Conservation (phyloP, 92 coral and sea anemone species). For the Montipora capitata region DNA sequence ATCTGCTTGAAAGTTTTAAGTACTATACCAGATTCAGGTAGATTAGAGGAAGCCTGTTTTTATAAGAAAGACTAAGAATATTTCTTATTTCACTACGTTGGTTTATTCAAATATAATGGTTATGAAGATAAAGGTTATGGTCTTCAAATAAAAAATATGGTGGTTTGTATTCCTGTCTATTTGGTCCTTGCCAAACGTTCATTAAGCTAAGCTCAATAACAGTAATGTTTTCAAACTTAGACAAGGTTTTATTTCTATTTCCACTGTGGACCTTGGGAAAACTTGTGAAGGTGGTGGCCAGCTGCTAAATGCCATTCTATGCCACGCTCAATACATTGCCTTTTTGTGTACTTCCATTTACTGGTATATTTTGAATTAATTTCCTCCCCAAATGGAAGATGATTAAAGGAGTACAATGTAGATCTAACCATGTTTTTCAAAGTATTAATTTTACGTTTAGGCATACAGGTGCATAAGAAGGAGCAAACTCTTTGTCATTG, state of each 20-base stretch:
- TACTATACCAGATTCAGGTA: conserved; percentile 67
- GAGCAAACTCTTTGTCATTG: conserved; percentile 47
- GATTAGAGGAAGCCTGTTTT: not conserved
- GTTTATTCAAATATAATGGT: not conserved
- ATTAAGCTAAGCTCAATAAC: no score
- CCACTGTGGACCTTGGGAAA: conserved; percentile 7
- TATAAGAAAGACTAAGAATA: not conserved
- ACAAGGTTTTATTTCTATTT: not conserved
- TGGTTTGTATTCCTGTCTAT: no score
- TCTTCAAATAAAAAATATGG: no score
- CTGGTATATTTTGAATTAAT: not conserved
- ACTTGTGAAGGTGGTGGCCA: conserved; percentile 2
- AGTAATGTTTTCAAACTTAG: not conserved
- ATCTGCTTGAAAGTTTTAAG: conserved; percentile 56
- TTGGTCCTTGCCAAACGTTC: not conserved
- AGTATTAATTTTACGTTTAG: not conserved
- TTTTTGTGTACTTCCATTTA: not conserved
- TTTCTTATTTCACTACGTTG: not conserved
- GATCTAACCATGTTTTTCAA: not conserved
- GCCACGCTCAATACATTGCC: not conserved
- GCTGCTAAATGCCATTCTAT: not conserved
- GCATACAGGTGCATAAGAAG: conserved; percentile 55
- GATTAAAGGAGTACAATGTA: not conserved
- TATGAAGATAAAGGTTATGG: not conserved
- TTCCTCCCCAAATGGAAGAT: not conserved